Base-by-base conservation (phyloP, 2,888 invertebrate species). In the Belgica antarctica region DNA sequence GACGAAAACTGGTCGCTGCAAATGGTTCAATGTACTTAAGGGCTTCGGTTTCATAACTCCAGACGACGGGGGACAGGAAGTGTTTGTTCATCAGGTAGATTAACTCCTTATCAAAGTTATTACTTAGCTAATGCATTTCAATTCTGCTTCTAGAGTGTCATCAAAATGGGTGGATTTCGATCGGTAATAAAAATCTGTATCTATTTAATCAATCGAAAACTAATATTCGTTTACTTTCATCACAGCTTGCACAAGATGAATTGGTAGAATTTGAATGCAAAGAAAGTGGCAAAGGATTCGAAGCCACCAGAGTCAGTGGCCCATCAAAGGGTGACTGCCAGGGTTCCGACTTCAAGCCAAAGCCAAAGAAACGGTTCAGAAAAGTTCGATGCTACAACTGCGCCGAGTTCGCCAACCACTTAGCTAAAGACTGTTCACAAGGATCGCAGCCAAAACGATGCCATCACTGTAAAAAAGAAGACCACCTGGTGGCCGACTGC, bases 11-110 rank as follows among this genome's bases (percentile, higher is more conserved):
- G 93, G 93, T 72, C 87, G 87, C 78, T 94, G 94, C 83, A 95
- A 95, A 83, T 95, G 95, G 95, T 95, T 94, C 82, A 95, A 95
- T 81, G 94, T 94, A 73, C 92, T 92, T 75, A 95, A 95, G 81
- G 94, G 94, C 72, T 95, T 93, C 92, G 95, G 95, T 72, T 95
- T 95, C 81, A 89, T 95, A 77, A 92, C 92, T 72, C 94, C 94
- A 59, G 89, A 91, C 76, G 94, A 94, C 79, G 92, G 91, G 57
- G 89, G 90, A 7, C 90, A 90, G 79, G 95, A 95, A 79, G 92
- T 95, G 72, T 95, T 95, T 79, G 94, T 95, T 71, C 94, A 95
- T 82, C 95, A 95, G 89, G 94, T 94, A 59, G 71, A 5, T 31
- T 31, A 31, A 31, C 66, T 31, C 15, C 15, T 27, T 52, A 52